Evolutionary conservation across 2,797 vertebrate genomes (phyloP), one percentile per base, ranked within the genome.

Genomic region (Euthynnus affinis): DNA sequence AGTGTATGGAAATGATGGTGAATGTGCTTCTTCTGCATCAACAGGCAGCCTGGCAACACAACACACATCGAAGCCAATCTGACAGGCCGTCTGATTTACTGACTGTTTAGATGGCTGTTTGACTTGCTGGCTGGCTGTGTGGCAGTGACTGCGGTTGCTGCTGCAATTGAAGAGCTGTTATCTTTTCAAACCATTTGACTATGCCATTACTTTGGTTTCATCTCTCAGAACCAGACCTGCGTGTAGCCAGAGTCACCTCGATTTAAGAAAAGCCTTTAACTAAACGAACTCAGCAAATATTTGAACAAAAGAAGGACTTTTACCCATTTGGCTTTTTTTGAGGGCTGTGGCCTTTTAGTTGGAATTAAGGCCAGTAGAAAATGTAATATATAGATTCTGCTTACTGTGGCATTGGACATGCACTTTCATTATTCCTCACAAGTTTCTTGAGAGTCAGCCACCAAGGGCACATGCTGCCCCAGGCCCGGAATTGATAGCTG

Each of bases 151-250:
- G 76, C 75, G 73, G 81, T 86, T 82, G 83, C 85, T 75, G 76
- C 74, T 83, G 82, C 91, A 92, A 94, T 94, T 94, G 90, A 88
- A 62, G 84, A 74, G 67, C 76, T 78, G 69, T 85, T 88, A 78
- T 83, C 52, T 71, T 87, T 82, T 73, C 72, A 83, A 79, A 64
- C 37, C 62, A 64, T 83, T 85, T 72, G 75, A 88, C 74, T 66
- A 17, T 77, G 64, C 44, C 68, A 49, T 85, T 80, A 78, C 71
- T 78, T 80, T 81, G 42, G 65, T 71, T 74, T 22, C 14, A 29
- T 80, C 12, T 71, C 51, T 68, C 64, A 46, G 77, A 56, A 71
- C 3, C 64, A 75, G 70, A 78, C 29, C 66, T 58, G 27, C 46
- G 37, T 51, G 64, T 20, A 67, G 56, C 69, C 72, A 76, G 20